phyloP scores from a whole-genome alignment of 2,113 vertebrate species.

The Cepphus grylle region DNA sequence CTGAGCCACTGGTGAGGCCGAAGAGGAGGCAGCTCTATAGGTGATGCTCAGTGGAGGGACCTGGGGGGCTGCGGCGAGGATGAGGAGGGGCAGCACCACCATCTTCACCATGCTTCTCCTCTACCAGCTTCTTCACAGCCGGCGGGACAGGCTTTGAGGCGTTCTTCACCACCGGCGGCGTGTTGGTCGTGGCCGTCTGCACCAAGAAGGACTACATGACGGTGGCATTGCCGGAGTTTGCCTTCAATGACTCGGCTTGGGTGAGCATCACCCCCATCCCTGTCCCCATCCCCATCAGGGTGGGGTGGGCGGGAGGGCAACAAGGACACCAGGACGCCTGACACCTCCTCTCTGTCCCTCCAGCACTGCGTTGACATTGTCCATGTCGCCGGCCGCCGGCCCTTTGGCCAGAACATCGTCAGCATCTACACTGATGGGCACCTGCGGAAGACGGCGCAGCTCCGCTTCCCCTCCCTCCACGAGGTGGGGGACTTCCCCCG shows the following conservation, averaged over 20 bases:
- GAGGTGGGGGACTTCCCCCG: conserved; percentile 75
- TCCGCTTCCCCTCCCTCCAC: conserved; percentile 90
- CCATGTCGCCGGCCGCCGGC: conserved; percentile 86
- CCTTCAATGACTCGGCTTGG: conserved; percentile 86
- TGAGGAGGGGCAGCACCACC: not conserved
- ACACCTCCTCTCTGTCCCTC: not conserved
- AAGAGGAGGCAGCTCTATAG: conserved; percentile 97
- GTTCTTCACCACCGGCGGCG: conserved; percentile 88
- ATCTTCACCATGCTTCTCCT: not conserved
- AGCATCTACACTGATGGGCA: conserved; percentile 87
- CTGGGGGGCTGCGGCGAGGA: not conserved
- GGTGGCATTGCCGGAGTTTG: conserved; percentile 79
- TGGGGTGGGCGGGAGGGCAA: too few relatives aligned
- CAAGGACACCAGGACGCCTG: fast-evolving
- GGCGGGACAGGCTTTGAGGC: conserved; percentile 92
- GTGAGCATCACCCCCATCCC: conserved; percentile 63
- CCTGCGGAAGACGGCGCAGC: conserved; percentile 78
- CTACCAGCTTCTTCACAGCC: conserved; percentile 87
- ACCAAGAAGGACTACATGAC: conserved; percentile 98
- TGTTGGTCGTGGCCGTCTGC: conserved; percentile 94
- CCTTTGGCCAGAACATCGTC: conserved; percentile 92
- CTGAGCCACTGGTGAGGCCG: conserved; percentile 13
- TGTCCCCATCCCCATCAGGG: fast-evolving
- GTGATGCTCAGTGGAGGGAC: conserved; percentile 44
- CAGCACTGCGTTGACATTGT: conserved; percentile 90